Base-by-base conservation (phyloP, 2,797 vertebrate genomes). In the Aselliscus stoliczkanus region DNA sequence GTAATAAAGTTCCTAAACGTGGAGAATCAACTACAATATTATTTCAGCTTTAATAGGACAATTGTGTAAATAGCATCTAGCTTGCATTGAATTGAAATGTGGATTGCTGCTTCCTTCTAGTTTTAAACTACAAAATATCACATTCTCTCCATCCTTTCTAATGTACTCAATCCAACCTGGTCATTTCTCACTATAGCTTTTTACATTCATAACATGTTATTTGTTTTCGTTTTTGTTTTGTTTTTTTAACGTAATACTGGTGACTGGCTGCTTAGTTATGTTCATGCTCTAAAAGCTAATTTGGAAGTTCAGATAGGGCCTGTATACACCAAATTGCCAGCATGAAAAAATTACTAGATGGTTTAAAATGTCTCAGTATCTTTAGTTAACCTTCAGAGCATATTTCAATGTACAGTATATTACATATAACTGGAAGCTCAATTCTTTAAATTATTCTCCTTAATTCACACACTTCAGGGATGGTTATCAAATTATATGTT, bases 281-380 rank as follows among this genome's bases (percentile, higher is more conserved):
- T 39, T 92, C n/a, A 64, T 56, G 39, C 31, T 81, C 64, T 90
- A 92, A 96, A 97, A 85, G 54, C 77, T 92, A 76, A 95, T 94
- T 82, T 90, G 44, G 44, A 95, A 88, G 84, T 95, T 82, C 62
- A 84, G 47, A 87, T 73, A 90, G 52, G 44, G 60, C 56, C 44
- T 85, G 1, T 79, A 39, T 64, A 67, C 39, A 75, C 47, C 42
- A 93, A 94, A 86, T 13, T 77, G 25, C 44, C n/a, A 42, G 52
- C 52, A 81, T 56, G 14, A 54, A 73, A 76, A 92, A 92, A 77
- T 39, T 90, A 15, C 27, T 87, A 17, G 60, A 20, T 76, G 76
- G 64, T 92, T n/a, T 93, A 81, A 96, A 92, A 94, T 73, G 15
- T 47, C 31, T 77, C 27, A 60, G 76, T 69, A 65, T 87, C 64